Evolutionary conservation across 23 tunicate species (phyloP).

Genomic region (Botrylloides violaceus): DNA sequence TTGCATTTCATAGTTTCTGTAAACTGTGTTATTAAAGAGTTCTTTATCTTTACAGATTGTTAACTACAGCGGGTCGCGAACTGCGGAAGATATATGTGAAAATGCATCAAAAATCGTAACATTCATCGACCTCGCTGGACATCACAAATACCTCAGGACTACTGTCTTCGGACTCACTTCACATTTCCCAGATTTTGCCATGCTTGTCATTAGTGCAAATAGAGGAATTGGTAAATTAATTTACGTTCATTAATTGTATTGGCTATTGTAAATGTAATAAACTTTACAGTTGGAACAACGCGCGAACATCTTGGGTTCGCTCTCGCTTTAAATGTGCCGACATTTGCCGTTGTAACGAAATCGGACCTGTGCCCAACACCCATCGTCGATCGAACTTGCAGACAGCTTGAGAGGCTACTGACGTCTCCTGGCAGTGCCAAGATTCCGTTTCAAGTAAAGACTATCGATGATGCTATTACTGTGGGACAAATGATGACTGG

Average conservation of each 20-base stretch:
- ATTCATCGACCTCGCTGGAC: slow-evolving; percentile 96
- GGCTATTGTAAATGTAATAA: not conserved
- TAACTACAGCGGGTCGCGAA: slow-evolving; percentile 59
- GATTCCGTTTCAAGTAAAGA: slow-evolving; percentile 84
- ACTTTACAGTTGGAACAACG: slow-evolving; percentile 65
- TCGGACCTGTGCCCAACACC: slow-evolving; percentile 66
- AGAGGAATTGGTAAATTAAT: slow-evolving; percentile 89
- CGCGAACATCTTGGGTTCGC: slow-evolving; percentile 90
- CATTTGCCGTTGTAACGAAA: slow-evolving; percentile 89
- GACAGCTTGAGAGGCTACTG: slow-evolving; percentile 77
- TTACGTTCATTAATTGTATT: too few relatives aligned
- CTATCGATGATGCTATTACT: slow-evolving; percentile 81
- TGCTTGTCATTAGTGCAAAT: slow-evolving; percentile 89
- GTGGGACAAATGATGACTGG: slow-evolving; percentile 75
- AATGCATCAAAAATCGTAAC: slow-evolving; percentile 84
- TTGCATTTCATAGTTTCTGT: not conserved
- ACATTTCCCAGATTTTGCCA: slow-evolving; percentile 88
- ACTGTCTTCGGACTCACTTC: slow-evolving; percentile 98
- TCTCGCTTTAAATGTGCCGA: slow-evolving; percentile 84
- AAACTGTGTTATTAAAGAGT: not conserved
- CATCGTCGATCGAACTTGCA: slow-evolving; percentile 57
- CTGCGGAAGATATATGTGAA: slow-evolving; percentile 82
- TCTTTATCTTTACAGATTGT: slow-evolving; percentile 41
- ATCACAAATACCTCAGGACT: slow-evolving; percentile 89
- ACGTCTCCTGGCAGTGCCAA: slow-evolving; percentile 68